phyloP scores from a whole-genome alignment of 2,888 invertebrate species.

The Pharmacophagus antenor region DNA sequence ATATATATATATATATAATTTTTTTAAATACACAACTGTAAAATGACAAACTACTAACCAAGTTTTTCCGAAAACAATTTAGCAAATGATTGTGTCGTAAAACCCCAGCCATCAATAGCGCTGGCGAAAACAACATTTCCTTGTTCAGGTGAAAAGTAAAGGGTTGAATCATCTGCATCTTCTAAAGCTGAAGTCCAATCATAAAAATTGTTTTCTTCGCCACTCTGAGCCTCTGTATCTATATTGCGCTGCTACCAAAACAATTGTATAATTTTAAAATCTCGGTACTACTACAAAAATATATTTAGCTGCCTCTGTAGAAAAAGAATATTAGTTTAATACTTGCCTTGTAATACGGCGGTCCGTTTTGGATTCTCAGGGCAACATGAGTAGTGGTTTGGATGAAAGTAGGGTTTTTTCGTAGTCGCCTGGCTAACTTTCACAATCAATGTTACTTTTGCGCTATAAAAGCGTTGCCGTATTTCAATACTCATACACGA shows the following conservation, averaged over 20 bases:
- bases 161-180: conserved; percentile 89
- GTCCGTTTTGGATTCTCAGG: no score
- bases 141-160: conserved; percentile 96
- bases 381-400: no score
- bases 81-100: conserved; percentile 90
- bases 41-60: conserved; percentile 59
- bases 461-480: no score
- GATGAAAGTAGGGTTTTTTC: no score
- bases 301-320: no score
- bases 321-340: not conserved
- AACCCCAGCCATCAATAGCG: conserved; percentile 96
- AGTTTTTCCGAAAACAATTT: conserved; percentile 87
- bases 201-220: conserved; percentile 67
- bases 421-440: no score
- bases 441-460: no score
- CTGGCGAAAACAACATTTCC: conserved; percentile 98
- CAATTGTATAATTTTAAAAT: not conserved
- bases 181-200: conserved; percentile 92
- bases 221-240: conserved; percentile 39
- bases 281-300: not conserved
- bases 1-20: no score
- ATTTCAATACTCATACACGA: no score
- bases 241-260: not conserved
- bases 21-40: no score
- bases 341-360: not conserved